Base-by-base conservation (phyloP, 2,113 vertebrate genomes). In the Sturnira hondurensis region DNA sequence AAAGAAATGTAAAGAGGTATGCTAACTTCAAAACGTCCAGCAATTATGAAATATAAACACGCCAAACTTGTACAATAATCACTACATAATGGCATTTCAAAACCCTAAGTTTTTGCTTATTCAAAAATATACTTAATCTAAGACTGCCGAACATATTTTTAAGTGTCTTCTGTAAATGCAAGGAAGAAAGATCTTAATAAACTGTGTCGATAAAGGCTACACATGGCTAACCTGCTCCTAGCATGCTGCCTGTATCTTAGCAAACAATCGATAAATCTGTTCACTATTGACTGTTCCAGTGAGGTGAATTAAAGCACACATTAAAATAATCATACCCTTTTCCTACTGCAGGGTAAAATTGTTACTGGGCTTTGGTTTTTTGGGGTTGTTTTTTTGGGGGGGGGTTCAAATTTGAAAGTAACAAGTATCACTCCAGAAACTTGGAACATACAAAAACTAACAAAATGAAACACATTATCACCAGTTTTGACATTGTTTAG, bases 161-260 rank as follows among this genome's bases (percentile, higher is more conserved):
- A 93, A 90, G 41, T 45, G 56, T 61, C 52, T 88, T 91, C 43
- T 26, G 47, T 71, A 56, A 56, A 70, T 22, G 14, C 61, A 89
- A 93, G 36, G 38, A 94, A 89, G 26, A 93, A 95, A 89, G 52
- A 45, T 52, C 80, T 78, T 91, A 45, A 91, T 65, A 91, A 91
- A 65, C 31, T 20, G 19, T 65, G 78, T 63, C 38, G 77, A 58
- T 92, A 80, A 89, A 95, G 20, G 54, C 70, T 87, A 67, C 74
- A 83, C 78, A 24, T 56, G 63, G 67, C 61, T 82, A 96, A 54
- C 67, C 56, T 47, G 36, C 65, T 88, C 58, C 70, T 70, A 47
- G 16, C 50, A 87, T 9, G 28, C 36, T 83, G 65, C 26, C 38
- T 52, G 38, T 33, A 91, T 58, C 68, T 89, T 10, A 71, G 47